Base-by-base conservation (phyloP, 1,140 invertebrate genomes). In the Pteromalus puparum region DNA sequence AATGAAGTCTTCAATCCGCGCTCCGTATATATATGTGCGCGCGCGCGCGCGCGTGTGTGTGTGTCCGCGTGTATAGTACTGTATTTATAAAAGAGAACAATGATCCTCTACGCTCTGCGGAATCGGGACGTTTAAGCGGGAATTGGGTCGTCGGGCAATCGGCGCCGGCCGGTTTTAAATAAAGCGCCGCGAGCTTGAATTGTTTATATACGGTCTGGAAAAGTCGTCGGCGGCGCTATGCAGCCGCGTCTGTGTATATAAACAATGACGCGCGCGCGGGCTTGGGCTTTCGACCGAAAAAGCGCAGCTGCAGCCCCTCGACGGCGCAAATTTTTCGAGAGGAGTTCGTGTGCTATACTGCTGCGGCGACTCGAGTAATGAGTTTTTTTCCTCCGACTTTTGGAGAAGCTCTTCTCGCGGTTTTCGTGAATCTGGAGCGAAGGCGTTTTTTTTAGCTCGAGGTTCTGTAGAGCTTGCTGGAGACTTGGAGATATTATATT, bases 141-240 rank as follows among this genome's bases (percentile, higher is more conserved):
- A 81, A 72, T 81, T 34, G n/a, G 79, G 79, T 81, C 68, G 79
- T 67, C 68, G 42, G 42, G 21, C 70, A 81, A 81, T 81, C 68
- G 79, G 34, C 77, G 24, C 6, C 53, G 53, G 53, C 21, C 18
- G 28, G 13, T 78, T 67, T 67, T 34, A 61, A 80, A 42, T 68
- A 26, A 28, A 53, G 26, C 26, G 26, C 34, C 34, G 9, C 61
- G 48, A 61, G 46, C 12, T 18, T 68, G 68, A 46, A 72, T 73
- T 81, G 68, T 81, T 81, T 81, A 81, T 81, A 24, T 24, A 13
- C 67, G 18, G 7, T n/a, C 21, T 34, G 48, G 5, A 79, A 46
- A 68, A 26, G 30, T 7, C 10, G 30, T 34, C n/a, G 28, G n/a
- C 73, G 10, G n/a, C 46, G 21, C 5, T 42, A 21, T n/a, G 48